Evolutionary conservation across 1,140 invertebrate species (phyloP).

Genomic region (Rhagoletis pomonella): DNA sequence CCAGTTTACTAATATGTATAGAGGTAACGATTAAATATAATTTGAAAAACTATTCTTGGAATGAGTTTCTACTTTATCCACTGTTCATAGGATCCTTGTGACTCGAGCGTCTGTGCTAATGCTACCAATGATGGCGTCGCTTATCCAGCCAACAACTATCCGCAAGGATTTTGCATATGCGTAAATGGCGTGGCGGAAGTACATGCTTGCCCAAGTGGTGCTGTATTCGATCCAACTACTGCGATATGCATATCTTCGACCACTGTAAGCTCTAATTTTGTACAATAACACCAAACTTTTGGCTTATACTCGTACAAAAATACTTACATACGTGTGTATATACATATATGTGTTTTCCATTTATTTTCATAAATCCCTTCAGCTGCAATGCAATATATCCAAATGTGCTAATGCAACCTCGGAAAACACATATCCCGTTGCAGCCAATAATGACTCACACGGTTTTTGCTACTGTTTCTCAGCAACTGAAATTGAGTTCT

Average conservation of each 20-base stretch:
- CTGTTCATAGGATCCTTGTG: conserved; percentile 40
- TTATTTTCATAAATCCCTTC: not conserved
- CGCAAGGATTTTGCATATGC: conserved; percentile 61
- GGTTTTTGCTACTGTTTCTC: conserved; percentile 55
- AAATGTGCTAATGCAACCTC: conserved; percentile 43
- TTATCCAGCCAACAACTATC: conserved; percentile 59
- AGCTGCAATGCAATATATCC: conserved; percentile 38
- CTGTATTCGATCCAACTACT: conserved; percentile 2
- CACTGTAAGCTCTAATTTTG: conserved; percentile 21
- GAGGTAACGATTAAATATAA: conserved; percentile 27
- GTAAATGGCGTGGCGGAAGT: not conserved
- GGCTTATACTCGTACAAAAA: no score
- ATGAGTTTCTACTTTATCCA: not conserved
- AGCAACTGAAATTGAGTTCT: not conserved
- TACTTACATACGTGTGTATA: no score
- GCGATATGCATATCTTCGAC: not conserved
- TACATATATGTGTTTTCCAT: no score
- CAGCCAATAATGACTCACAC: conserved; percentile 23
- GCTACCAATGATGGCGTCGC: not conserved
- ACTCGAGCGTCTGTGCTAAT: not conserved
- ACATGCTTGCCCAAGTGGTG: not conserved
- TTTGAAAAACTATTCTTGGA: no score
- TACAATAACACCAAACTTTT: not conserved
- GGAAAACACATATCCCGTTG: not conserved
- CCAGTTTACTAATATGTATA: not conserved